phyloP scores from a whole-genome alignment of 2,888 invertebrate genomes.

The Nomada goodeniana region DNA sequence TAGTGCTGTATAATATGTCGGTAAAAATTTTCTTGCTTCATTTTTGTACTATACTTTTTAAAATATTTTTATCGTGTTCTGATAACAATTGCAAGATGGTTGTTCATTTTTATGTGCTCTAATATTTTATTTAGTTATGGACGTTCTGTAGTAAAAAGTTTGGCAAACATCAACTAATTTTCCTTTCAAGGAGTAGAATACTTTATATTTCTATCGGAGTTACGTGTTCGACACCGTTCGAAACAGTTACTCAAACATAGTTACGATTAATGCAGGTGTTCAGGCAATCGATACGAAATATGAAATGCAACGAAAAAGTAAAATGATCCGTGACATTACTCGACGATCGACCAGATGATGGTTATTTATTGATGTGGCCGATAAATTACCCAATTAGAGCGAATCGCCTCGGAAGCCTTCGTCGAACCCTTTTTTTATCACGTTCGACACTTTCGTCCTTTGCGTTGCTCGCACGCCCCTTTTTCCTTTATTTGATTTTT shows the following conservation, averaged over 20 bases:
- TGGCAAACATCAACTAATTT: too few species aligned
- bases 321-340: conserved; percentile 6
- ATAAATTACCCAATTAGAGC: conserved; percentile 82
- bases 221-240: too few species aligned
- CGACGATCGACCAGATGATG: conserved; percentile 36
- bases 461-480: conserved; percentile 71
- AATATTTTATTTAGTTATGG: too few species aligned
- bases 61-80: too few species aligned
- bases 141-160: too few species aligned
- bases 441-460: conserved; percentile 48
- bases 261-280: background rate
- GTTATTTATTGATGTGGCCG: conserved; percentile 62
- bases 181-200: too few species aligned
- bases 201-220: too few species aligned
- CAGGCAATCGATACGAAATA: background rate
- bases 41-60: too few species aligned
- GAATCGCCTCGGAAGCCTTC: conserved; percentile 62
- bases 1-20: too few species aligned
- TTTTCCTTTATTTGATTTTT: conserved; percentile 82
- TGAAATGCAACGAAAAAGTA: conserved; percentile 5
- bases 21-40: too few species aligned
- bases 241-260: background rate
- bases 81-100: too few species aligned
- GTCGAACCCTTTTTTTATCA: conserved; percentile 71
- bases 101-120: too few species aligned